Conservation (phyloP, 2,888 invertebrate species). For the Netelia melanura region DNA sequence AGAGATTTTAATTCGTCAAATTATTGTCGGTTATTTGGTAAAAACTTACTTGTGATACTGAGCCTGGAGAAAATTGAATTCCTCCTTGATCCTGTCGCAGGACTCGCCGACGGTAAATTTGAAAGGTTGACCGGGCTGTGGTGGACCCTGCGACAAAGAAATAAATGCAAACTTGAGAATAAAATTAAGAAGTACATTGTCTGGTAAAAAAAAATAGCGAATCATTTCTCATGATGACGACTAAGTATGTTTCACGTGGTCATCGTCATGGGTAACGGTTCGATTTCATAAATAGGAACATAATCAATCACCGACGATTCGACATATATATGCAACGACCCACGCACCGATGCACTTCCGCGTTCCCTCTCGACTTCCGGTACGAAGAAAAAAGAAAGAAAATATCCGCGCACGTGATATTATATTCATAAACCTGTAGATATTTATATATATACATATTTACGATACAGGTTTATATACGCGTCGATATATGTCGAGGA, state of each 20-base stretch:
- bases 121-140: slow-evolving; percentile 96
- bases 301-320: not conserved
- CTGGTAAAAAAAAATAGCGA: too few relatives aligned
- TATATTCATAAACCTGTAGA: slow-evolving; percentile 63
- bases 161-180: slow-evolving; percentile 14
- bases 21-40: not conserved
- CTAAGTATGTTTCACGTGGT: slow-evolving; percentile 23
- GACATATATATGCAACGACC: not conserved
- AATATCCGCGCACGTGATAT: slow-evolving; percentile 46
- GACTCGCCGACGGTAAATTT: slow-evolving; percentile 97
- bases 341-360: slow-evolving; percentile 25
- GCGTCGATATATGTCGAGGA: slow-evolving; percentile 28
- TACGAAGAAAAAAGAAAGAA: slow-evolving; percentile 49
- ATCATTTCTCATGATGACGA: too few relatives aligned
- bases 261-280: slow-evolving; percentile 14
- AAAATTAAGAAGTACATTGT: not conserved
- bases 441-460: slow-evolving; percentile 69
- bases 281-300: slow-evolving; percentile 1
- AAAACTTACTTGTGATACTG: slow-evolving; percentile 87
- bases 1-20: too few relatives aligned
- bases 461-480: slow-evolving; percentile 39
- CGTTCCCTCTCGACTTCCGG: not conserved
- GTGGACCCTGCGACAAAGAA: slow-evolving; percentile 89
- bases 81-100: slow-evolving; percentile 97
- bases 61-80: slow-evolving; percentile 97